These are phyloP conservation scores for Aleiodes alternator DNA, from an alignment of 2,888 invertebrate species.

Conservation along the genomic window DNA sequence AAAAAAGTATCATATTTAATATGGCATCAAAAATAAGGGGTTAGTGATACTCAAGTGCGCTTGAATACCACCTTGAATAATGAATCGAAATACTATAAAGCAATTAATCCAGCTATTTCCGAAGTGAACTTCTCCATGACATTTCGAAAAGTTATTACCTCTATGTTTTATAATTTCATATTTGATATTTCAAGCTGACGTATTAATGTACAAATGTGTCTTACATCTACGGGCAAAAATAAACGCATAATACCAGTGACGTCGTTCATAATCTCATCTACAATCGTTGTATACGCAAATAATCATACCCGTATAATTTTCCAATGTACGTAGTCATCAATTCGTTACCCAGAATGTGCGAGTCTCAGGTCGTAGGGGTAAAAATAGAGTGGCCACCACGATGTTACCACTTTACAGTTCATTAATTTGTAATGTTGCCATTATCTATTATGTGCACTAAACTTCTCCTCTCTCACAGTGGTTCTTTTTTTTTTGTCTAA, in stretches of 20 bases:
- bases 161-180: no score
- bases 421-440: slow-evolving; percentile 63
- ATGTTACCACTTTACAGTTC: slow-evolving; percentile 59
- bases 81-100: no score
- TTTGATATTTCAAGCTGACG: background rate
- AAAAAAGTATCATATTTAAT: no score
- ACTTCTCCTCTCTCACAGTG: no score
- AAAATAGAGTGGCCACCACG: slow-evolving; percentile 54
- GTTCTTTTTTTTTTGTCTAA: no score
- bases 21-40: no score
- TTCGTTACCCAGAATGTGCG: slow-evolving; percentile 14
- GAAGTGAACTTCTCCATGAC: no score
- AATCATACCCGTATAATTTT: slow-evolving; percentile 5
- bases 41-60: no score
- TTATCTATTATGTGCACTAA: slow-evolving; percentile 55
- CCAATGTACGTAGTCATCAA: slow-evolving; percentile 7
- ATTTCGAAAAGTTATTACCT: no score
- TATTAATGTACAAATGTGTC: background rate
- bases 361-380: slow-evolving; percentile 45
- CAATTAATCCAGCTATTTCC: no score
- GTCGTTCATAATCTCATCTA: slow-evolving; percentile 5
- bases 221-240: background rate
- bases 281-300: background rate
- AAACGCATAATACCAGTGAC: background rate
- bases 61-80: no score